A percentile compares a stretch with the other conserved stretches of the same genome.
Evolutionary conservation across 2,797 vertebrate genomes (phyloP).

Genomic region (Channallabes apus): DNA sequence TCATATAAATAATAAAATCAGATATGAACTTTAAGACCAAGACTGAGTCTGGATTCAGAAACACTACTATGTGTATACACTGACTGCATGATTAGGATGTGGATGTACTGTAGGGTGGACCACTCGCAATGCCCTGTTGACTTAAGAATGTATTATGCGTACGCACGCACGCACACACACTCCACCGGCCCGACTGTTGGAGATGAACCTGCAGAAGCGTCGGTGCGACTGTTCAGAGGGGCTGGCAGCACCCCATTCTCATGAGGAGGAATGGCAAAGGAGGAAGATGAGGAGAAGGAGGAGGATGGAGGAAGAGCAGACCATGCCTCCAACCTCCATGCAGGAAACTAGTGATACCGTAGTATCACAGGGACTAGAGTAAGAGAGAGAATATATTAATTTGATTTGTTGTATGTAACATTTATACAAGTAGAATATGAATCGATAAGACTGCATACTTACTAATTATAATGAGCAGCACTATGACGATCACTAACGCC

Average conservation of each 20-base stretch:
- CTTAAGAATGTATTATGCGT: background rate
- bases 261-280: constrained; percentile 62
- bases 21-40: constrained; percentile 11
- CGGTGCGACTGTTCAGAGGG: constrained; percentile 46
- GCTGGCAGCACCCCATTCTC: constrained; percentile 59
- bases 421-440: background rate
- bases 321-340: constrained; percentile 49
- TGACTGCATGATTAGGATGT: constrained; percentile 8
- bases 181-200: constrained; percentile 27
- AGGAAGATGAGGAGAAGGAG: constrained; percentile 49
- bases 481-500: constrained; percentile 80
- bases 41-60: background rate
- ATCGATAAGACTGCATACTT: constrained; percentile 65
- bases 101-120: constrained; percentile 15
- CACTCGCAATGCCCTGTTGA: background rate
- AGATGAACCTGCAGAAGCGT: constrained; percentile 35
- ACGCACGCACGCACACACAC: constrained; percentile 10
- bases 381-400: background rate
- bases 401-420: background rate
- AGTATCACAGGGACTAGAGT: constrained; percentile 90
- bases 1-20: constrained; percentile 6
- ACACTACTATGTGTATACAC: constrained; percentile 9
- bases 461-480: constrained; percentile 94
- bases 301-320: constrained; percentile 46
- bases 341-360: constrained; percentile 78